A percentile compares a stretch with the other conserved stretches of the same genome.
phyloP scores from a whole-genome alignment of 2,797 vertebrate species.

The Oreochromis grahami region DNA sequence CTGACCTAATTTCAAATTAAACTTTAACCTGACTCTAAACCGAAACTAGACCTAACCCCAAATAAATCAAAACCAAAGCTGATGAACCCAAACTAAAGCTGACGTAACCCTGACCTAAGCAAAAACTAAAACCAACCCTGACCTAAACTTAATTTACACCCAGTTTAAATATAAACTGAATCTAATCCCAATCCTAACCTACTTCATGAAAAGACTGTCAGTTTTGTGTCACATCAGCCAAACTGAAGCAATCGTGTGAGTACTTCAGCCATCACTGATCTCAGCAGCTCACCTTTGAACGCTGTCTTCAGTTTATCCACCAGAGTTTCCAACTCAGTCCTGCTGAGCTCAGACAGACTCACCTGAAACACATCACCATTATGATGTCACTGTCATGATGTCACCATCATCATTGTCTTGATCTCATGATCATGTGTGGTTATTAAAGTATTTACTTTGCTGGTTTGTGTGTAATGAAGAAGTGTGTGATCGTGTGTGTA shows the following conservation, averaged over 20 bases:
- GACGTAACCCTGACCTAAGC: background rate
- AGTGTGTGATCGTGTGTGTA: background rate
- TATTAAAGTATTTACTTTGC: background rate
- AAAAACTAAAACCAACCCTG: background rate
- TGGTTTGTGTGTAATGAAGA: background rate
- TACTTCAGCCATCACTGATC: background rate
- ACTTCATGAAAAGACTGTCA: background rate
- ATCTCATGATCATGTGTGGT: background rate
- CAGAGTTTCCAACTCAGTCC: constrained; percentile 78
- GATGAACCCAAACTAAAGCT: background rate
- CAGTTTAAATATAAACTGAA: background rate
- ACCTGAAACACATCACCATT: constrained; percentile 61
- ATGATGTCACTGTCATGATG: background rate
- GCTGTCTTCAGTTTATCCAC: constrained; percentile 81
- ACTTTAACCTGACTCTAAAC: background rate
- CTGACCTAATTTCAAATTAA: background rate
- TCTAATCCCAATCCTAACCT: background rate
- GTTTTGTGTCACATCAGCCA: background rate
- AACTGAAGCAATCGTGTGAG: background rate
- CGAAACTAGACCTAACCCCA: background rate
- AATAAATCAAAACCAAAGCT: background rate
- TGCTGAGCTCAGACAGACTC: constrained; percentile 78
- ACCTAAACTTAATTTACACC: background rate
- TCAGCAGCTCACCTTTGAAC: constrained; percentile 73
- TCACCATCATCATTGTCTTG: background rate